Base-by-base conservation (phyloP, 2,113 vertebrate species). In the Clarias macrocephalus region DNA sequence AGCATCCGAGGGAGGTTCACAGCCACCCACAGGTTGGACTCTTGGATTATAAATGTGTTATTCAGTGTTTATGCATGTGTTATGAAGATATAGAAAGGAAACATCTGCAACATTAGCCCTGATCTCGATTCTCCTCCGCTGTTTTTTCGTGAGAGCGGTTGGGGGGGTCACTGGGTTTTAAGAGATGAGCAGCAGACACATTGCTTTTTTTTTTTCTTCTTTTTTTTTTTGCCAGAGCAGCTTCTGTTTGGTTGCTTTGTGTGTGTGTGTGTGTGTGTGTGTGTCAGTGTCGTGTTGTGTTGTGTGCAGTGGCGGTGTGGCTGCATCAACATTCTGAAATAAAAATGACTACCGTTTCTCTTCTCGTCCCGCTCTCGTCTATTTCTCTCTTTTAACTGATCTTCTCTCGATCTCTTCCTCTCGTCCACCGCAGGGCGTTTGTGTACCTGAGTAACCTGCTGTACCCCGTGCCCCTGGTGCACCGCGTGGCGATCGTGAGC, bases 401-500 rank as follows among this genome's bases (percentile, higher is more conserved):
- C 7, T 7, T 54, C 1, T 62, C 37, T 56, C 42, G 6, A 28
- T n/a, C 10, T 80, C 82, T 65, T 42, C 5, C 15, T 60, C 54
- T 28, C 15, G n/a, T 37, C 54, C 77, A 57, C 80, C 21, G 60
- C 79, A 99, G 98, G 95, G 98, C 98, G 86, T 99, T 99, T 88
- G 98, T 99, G 91, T 99, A 99, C 93, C 94, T 99, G 93, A 99
- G 98, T 93, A 99, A 99, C 95, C 95, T 99, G 92, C 96, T 99
- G 79, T 99, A 99, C 90, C 97, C 98, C 0, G 98, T 99, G 88
- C 97, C 98, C 0, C 93, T 99, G 93, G 97, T 99, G 0, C 98
- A 99, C 88, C 97, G 98, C 0, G 98, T 99, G 88, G 98, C 98
- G 89, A 97, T 99, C 1, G 98, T 99, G 92, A 99, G 97, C 0